Base-by-base conservation (phyloP, 2,888 invertebrate genomes). In the Andrena bucephala region DNA sequence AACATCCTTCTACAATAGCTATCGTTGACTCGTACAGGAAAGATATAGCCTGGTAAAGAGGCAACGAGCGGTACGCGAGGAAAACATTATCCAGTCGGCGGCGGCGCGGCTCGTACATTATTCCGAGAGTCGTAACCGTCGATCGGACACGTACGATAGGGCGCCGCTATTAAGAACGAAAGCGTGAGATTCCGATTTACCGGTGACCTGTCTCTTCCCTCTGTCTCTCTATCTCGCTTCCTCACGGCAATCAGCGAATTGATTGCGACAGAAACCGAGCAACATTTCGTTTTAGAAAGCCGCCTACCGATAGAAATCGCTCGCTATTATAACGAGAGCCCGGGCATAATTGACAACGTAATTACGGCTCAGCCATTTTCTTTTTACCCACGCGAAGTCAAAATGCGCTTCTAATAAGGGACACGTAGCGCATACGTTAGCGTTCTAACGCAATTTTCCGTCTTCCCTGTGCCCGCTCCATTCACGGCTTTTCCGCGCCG, bases 151-250 rank as follows among this genome's bases (percentile, higher is more conserved):
- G 72, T 29, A 63, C 75, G 77, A 73, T 66, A 77, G 70, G 70
- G 66, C 70, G 31, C 50, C n/a, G 82, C 63, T 80, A 75, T 66
- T 70, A 70, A 67, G 70, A 81, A 87, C 75, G 82, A 84, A 77
- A 87, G 86, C 86, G 87, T 87, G 87, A 86, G 84, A 87, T 87
- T 75, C 79, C 77, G 71, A 79, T 75, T 65, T 67, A 76, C 76
- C 48, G 33, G 36, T 48, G 59, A 48, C 60, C 76, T 27, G 42
- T 62, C 42, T 65, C 54, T 65, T 16, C 52, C 31, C 67, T 2
- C 24, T 63, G n/a, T 20, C 36, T 33, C 20, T 68, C 48, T 13
- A 24, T 42, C 52, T 67, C 60, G 62, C 62, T 66, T 52, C 16
- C 50, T 74, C 83, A 16, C 79, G 52, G 74, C 85, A 78, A 85